These are phyloP conservation scores for Condylostylus longicornis DNA, from an alignment of 1,140 invertebrate genomes.

Conservation along the genomic window DNA sequence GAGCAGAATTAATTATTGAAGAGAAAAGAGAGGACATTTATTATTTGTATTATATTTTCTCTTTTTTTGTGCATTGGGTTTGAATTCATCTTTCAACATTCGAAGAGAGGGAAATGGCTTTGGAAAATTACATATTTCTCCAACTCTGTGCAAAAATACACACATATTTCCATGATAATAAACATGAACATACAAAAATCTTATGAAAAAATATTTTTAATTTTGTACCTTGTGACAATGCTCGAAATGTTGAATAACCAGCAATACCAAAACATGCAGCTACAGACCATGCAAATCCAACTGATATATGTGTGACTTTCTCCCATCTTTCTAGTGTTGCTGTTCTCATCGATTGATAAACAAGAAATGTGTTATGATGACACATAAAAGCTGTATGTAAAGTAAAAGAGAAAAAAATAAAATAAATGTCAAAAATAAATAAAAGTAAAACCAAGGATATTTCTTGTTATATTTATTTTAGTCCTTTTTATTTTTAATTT, in stretches of 20 bases:
- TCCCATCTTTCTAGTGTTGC: slow-evolving; percentile 66
- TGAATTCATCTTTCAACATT: too few species aligned
- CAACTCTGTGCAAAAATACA: too few species aligned
- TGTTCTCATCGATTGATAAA: slow-evolving; percentile 67
- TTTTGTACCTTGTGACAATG: slow-evolving; percentile 56
- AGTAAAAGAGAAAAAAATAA: slow-evolving; percentile 3
- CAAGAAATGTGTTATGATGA: slow-evolving; percentile 78
- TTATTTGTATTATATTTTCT: too few species aligned
- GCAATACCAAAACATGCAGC: slow-evolving; percentile 57
- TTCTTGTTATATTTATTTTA: not conserved
- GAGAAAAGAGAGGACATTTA: too few species aligned
- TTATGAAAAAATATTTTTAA: not conserved
- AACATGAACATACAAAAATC: too few species aligned
- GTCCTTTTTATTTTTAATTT: not conserved
- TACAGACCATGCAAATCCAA: slow-evolving; percentile 52
- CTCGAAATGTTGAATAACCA: slow-evolving; percentile 72
- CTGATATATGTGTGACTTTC: slow-evolving; percentile 65
- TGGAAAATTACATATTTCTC: too few species aligned
- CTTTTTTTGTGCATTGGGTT: too few species aligned
- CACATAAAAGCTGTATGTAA: slow-evolving; percentile 68
- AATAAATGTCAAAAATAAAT: not conserved
- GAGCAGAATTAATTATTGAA: too few species aligned
- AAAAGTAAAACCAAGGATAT: not conserved
- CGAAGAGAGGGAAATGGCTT: too few species aligned
- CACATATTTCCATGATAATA: too few species aligned